A percentile compares a stretch with the other conserved stretches of the same genome.
phyloP scores from a whole-genome alignment of 1,140 invertebrate genomes.

The Drosophila murphyi region DNA sequence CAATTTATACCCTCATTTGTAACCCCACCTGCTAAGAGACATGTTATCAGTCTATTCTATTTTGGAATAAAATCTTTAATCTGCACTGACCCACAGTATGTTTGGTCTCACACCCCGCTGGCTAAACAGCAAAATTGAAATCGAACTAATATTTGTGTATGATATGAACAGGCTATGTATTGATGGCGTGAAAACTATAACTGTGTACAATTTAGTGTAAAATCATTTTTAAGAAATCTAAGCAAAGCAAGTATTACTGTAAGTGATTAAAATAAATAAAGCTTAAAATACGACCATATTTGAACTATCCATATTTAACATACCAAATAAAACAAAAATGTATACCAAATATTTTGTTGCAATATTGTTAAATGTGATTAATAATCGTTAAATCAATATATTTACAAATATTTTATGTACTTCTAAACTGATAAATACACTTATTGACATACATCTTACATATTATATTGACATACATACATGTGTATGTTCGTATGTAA shows the following conservation, averaged over 20 bases:
- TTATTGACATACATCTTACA: too few species aligned
- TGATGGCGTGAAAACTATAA: neutral
- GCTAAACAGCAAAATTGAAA: neutral
- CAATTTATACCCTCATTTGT: slow-evolving; percentile 51
- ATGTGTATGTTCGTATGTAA: neutral
- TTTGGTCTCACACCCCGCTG: neutral
- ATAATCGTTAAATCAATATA: too few species aligned
- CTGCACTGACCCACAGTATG: neutral
- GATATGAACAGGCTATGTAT: slow-evolving; percentile 6
- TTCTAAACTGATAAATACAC: too few species aligned
- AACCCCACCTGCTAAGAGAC: neutral
- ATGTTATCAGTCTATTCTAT: slow-evolving; percentile 14
- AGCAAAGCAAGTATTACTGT: too few species aligned
- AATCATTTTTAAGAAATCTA: too few species aligned
- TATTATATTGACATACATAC: neutral
- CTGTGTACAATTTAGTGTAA: neutral
- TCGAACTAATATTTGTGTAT: slow-evolving; percentile 9
- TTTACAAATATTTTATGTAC: too few species aligned
- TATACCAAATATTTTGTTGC: too few species aligned
- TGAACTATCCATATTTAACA: too few species aligned
- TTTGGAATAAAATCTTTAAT: neutral
- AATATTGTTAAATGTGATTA: too few species aligned
- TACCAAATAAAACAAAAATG: too few species aligned
- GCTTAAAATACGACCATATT: too few species aligned
- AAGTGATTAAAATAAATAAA: too few species aligned